phyloP scores from a whole-genome alignment of 1,140 invertebrate genomes.

The Neelides sp. region DNA sequence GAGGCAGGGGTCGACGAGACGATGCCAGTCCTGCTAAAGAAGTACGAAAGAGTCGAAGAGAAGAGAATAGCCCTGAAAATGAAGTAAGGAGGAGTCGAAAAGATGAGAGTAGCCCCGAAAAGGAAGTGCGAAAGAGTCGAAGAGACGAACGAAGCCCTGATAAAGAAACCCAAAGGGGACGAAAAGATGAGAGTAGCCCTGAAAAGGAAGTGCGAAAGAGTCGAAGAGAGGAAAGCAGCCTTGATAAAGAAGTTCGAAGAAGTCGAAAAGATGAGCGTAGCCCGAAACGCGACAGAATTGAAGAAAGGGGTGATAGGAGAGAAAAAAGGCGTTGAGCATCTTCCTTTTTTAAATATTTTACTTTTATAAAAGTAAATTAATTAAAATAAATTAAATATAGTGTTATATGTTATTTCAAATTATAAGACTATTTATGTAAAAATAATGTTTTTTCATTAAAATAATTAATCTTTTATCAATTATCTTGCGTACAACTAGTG shows the following conservation, averaged over 20 bases:
- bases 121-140: conserved; percentile 10
- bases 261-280: conserved; percentile 22
- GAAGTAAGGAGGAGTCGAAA: conserved; percentile 14
- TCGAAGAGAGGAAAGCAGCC: conserved; percentile 2
- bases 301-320: conserved; percentile 1
- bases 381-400: too few species aligned
- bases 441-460: too few species aligned
- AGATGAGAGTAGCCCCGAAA: conserved; percentile 3
- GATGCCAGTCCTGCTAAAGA: conserved; percentile 27
- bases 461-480: too few species aligned
- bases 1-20: conserved; percentile 30
- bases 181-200: not conserved
- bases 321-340: conserved; percentile 1
- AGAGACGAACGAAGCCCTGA: conserved; percentile 9
- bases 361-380: too few species aligned
- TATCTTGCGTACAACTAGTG: too few species aligned
- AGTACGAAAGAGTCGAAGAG: not conserved
- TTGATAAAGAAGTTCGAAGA: conserved; percentile 13
- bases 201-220: not conserved
- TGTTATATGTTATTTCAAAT: too few species aligned
- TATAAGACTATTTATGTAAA: too few species aligned
- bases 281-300: not conserved
- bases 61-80: not conserved
- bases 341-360: too few species aligned
- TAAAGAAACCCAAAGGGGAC: not conserved